Evolutionary conservation across 2,888 invertebrate species (phyloP).

Genomic region (Polydrusus pterygomalis): DNA sequence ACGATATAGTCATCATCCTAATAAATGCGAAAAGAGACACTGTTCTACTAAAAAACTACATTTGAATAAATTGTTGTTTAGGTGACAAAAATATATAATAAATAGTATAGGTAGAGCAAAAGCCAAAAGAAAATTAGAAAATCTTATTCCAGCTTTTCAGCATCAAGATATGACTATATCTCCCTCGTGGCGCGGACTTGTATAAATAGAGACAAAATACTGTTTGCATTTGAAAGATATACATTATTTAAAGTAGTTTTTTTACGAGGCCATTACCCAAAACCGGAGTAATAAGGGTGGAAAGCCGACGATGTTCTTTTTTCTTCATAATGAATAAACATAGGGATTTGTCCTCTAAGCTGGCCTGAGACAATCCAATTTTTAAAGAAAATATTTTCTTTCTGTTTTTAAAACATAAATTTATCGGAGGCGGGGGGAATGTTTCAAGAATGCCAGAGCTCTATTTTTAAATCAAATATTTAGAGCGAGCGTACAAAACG

Average conservation of each 20-base stretch:
- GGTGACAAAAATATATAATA: too few species aligned
- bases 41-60: too few species aligned
- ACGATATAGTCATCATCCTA: too few species aligned
- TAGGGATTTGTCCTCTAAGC: constrained; percentile 6
- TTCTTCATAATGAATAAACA: constrained; percentile 19
- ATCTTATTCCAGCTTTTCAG: too few species aligned
- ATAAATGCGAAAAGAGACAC: too few species aligned
- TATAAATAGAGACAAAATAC: constrained; percentile 23
- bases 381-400: constrained; percentile 1
- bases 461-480: too few species aligned
- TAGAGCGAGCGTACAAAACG: too few species aligned
- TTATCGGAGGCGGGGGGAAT: too few species aligned
- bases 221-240: constrained; percentile 34
- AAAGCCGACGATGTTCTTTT: constrained; percentile 16
- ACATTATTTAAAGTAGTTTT: constrained; percentile 47
- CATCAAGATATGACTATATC: constrained; percentile 4
- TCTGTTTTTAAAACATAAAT: not conserved
- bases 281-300: constrained; percentile 17
- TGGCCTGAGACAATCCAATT: constrained; percentile 3
- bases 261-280: constrained; percentile 25
- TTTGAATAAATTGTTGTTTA: too few species aligned
- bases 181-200: constrained; percentile 23
- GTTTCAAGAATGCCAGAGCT: not conserved
- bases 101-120: too few species aligned
- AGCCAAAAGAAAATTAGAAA: too few species aligned